Evolutionary conservation across 2,888 invertebrate genomes (phyloP).

Genomic region (Eulithis prunata): DNA sequence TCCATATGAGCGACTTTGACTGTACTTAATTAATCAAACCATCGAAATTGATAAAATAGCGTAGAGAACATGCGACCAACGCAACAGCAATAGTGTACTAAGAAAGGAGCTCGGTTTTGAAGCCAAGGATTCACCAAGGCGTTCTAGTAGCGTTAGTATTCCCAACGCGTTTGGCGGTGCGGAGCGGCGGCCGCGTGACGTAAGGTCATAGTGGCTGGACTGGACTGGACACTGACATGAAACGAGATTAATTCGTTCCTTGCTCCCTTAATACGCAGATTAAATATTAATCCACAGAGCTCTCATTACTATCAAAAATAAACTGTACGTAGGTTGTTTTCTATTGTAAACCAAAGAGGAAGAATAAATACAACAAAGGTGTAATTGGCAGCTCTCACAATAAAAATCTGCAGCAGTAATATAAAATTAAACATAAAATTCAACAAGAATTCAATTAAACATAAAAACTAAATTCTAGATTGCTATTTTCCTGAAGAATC

Average conservation of each 20-base stretch:
- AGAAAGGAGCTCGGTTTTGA: slow-evolving; percentile 84
- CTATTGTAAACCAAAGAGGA: too few relatives aligned
- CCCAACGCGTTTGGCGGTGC: slow-evolving; percentile 70
- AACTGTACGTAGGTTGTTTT: too few relatives aligned
- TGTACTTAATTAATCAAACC: not conserved
- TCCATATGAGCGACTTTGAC: not conserved
- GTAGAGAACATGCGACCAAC: slow-evolving; percentile 63
- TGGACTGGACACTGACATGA: slow-evolving; percentile 77
- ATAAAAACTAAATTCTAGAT: too few relatives aligned
- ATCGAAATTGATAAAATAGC: slow-evolving; percentile 50
- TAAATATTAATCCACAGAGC: too few relatives aligned
- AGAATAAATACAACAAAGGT: too few relatives aligned
- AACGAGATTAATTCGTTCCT: slow-evolving; percentile 70
- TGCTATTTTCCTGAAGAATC: too few relatives aligned
- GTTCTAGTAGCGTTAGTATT: slow-evolving; percentile 80
- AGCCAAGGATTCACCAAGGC: slow-evolving; percentile 84
- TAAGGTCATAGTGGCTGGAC: slow-evolving; percentile 77
- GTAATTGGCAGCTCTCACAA: too few relatives aligned
- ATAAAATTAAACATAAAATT: too few relatives aligned
- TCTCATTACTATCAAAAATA: too few relatives aligned
- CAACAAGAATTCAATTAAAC: too few relatives aligned
- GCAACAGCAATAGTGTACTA: slow-evolving; percentile 59
- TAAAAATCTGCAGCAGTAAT: too few relatives aligned
- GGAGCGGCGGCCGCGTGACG: slow-evolving; percentile 76
- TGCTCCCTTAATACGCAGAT: slow-evolving; percentile 33